Percentiles rank a stretch among this genome's conserved stretches.
phyloP scores from a whole-genome alignment of 1,140 invertebrate species.

The Hyphantria cunea region DNA sequence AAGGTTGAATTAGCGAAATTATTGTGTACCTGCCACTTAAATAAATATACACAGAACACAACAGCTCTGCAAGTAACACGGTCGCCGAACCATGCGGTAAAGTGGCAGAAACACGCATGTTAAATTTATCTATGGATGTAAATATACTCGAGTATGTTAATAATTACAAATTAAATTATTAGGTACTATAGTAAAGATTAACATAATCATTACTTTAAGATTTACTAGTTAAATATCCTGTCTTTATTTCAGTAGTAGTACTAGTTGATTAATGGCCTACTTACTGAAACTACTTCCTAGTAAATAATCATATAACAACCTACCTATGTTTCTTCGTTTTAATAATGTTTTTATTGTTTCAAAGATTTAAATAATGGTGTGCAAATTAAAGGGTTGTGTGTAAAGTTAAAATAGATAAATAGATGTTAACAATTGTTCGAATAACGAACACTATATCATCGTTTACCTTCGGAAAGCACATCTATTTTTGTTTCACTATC shows the following conservation, averaged over 20 bases:
- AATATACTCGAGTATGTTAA: slow-evolving; percentile 76
- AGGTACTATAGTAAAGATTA: slow-evolving; percentile 74
- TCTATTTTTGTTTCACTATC: slow-evolving; percentile 45
- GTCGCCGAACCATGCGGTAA: slow-evolving; percentile 9
- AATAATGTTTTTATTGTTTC: slow-evolving; percentile 59
- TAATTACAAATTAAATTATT: slow-evolving; percentile 77
- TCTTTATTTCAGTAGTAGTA: slow-evolving; percentile 66
- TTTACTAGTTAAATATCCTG: slow-evolving; percentile 68
- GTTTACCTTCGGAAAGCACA: slow-evolving; percentile 56
- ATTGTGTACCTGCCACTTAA: slow-evolving; percentile 70
- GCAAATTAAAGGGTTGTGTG: slow-evolving; percentile 81
- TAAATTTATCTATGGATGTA: slow-evolving; percentile 67
- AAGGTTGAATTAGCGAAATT: slow-evolving; percentile 60
- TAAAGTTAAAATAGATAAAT: slow-evolving; percentile 79
- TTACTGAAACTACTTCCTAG: slow-evolving; percentile 30
- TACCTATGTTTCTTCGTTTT: slow-evolving; percentile 28
- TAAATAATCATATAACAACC: slow-evolving; percentile 23
- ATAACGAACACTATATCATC: slow-evolving; percentile 60
- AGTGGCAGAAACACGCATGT: slow-evolving; percentile 69
- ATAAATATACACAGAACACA: background rate
- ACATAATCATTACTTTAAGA: slow-evolving; percentile 78
- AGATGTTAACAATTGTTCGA: slow-evolving; percentile 68
- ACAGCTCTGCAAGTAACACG: background rate
- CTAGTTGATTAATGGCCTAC: slow-evolving; percentile 26
- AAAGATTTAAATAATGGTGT: slow-evolving; percentile 72